These are phyloP conservation scores for Microcebus jonahi DNA, from an alignment of 2,113 vertebrate genomes.

Conservation along the genomic window DNA sequence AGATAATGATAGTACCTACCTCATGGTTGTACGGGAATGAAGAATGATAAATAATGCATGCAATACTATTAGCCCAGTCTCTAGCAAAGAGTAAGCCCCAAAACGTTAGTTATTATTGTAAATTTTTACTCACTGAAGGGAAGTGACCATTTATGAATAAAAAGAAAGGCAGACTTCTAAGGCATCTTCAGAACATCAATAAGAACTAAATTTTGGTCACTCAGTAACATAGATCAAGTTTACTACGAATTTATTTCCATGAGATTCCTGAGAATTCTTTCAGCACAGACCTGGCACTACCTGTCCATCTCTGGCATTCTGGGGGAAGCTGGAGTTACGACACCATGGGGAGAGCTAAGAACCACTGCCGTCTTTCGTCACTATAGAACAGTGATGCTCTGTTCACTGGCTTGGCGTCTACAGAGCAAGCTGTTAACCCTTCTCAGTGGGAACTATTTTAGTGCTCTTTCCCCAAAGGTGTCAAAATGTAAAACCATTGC, in stretches of 20 bases:
- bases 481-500: not conserved
- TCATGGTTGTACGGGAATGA: not conserved
- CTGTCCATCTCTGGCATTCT: not conserved
- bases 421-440: not conserved
- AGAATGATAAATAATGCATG: not conserved
- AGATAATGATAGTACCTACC: not conserved
- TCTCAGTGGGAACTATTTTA: not conserved
- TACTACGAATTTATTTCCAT: not conserved
- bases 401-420: not conserved
- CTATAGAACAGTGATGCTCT: not conserved
- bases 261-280: slow-evolving; percentile 30
- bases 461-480: not conserved
- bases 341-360: not conserved
- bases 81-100: not conserved
- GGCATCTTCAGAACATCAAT: not conserved
- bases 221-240: not conserved
- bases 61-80: not conserved
- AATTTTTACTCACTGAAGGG: not conserved
- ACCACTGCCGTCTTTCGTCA: not conserved
- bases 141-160: not conserved
- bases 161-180: not conserved
- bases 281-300: not conserved
- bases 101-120: not conserved
- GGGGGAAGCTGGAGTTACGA: not conserved
- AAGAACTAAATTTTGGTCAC: not conserved